Evolutionary conservation across 1,140 invertebrate species (phyloP), one percentile per base, ranked within the genome.

Genomic region (Sminthurinus signatus): DNA sequence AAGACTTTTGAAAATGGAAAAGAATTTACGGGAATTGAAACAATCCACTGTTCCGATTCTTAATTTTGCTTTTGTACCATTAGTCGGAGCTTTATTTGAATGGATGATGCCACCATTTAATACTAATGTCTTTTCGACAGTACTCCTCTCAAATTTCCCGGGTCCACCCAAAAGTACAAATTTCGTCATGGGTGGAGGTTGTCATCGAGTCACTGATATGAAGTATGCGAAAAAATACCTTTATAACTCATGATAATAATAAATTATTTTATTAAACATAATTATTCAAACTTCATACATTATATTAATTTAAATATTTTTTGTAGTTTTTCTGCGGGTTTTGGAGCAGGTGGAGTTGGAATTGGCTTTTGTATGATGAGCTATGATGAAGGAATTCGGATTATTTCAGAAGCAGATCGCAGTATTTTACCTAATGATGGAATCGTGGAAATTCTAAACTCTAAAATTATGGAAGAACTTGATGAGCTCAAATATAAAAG

Each of bases 101-200:
- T 46, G 29, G 4, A 55, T 64, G 32, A 64, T 68, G 48, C 50
- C 56, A 44, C n/a, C 44, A 12, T 32, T 67, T 44, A 39, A 55
- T 0, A 14, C 19, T 1, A 67, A 67, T 50, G 5, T 27, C 4
- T 67, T 44, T 23, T 67, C 65, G 1, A 67, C 65, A 12, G 29
- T 44, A 27, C 19, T 67, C 0, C 52, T 44, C 3, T 63, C 61
- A 0, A 67, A 67, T 46, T 67, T 67, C 43, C 65, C 65, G 2
- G 65, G 65, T 23, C 65, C 65, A 32, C n/a, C 44, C 8, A n/a
- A 25, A 1, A 23, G 19, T 29, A 27, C 10, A 1, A 5, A 60
- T 28, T 63, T 67, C 25, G 43, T 54, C 29, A 61, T 19, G 3
- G 65, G 43, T 0, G 65, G 65, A 28, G 56, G 56, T 14, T 10